Evolutionary conservation across 2,797 vertebrate genomes (phyloP).

Genomic region (Catamblyrhynchus diadema): DNA sequence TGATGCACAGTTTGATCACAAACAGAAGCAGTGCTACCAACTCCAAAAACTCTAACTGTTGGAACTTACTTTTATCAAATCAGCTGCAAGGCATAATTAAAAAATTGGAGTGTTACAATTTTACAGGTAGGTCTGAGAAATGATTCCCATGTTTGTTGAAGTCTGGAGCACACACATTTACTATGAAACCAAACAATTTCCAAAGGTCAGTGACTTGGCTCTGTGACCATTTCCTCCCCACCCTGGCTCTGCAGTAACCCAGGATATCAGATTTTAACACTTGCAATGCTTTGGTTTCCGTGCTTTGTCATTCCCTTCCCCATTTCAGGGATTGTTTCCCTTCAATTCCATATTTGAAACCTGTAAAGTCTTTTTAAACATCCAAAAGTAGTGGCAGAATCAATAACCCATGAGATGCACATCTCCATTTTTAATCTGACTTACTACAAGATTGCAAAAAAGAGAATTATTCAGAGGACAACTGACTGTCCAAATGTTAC

Average conservation of each 20-base stretch:
- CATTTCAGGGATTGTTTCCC: not conserved
- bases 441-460: not conserved
- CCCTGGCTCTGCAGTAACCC: constrained; percentile 22
- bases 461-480: not conserved
- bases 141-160: rapidly evolving
- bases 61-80: not conserved
- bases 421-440: not conserved
- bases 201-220: not conserved
- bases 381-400: not conserved
- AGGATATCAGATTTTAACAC: constrained; percentile 11
- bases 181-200: not conserved
- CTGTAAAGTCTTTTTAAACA: not conserved
- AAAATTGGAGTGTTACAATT: not conserved
- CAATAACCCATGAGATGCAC: not conserved
- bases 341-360: not conserved
- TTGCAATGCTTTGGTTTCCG: not conserved
- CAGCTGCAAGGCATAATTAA: not conserved
- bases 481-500: not conserved
- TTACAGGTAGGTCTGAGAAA: not conserved
- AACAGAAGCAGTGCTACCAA: not conserved
- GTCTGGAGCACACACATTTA: not conserved
- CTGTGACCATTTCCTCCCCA: not conserved
- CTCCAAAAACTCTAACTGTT: not conserved
- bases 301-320: not conserved
- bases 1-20: not conserved